Evolutionary conservation across 2,888 invertebrate species (phyloP).

Genomic region (Dryobotodes eremita): DNA sequence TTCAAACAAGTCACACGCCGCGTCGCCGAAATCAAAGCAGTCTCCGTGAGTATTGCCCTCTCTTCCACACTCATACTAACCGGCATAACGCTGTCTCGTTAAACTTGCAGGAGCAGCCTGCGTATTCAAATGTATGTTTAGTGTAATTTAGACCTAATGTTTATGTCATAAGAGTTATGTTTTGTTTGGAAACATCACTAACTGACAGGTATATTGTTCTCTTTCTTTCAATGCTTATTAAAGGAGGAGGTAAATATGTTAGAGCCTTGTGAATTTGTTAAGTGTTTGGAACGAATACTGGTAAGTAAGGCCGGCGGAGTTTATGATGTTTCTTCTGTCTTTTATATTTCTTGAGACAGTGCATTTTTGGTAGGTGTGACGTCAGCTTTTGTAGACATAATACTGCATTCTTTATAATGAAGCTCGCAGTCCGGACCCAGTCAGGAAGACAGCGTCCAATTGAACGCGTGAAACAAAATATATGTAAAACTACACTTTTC

Average conservation of each 20-base stretch:
- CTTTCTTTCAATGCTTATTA: conserved; percentile 86
- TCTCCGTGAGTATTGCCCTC: conserved; percentile 92
- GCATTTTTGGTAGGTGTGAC: conserved; percentile 54
- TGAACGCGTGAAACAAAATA: background rate
- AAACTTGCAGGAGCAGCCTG: conserved; percentile 76
- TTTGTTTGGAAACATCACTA: conserved; percentile 86
- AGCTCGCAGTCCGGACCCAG: background rate
- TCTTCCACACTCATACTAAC: conserved; percentile 62
- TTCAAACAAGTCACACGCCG: conserved; percentile 97
- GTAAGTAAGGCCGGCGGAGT: conserved; percentile 83
- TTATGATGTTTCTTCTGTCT: conserved; percentile 85
- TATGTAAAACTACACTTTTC: background rate
- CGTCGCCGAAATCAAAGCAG: conserved; percentile 97
- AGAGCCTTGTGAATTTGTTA: conserved; percentile 81
- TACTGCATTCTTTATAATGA: background rate
- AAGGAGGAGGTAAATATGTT: conserved; percentile 90
- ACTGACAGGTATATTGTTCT: conserved; percentile 88
- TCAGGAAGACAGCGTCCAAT: background rate
- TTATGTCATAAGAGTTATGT: conserved; percentile 60
- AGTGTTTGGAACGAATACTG: conserved; percentile 80
- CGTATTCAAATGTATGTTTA: conserved; percentile 78
- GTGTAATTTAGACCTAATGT: conserved; percentile 52
- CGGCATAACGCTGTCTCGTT: conserved; percentile 65
- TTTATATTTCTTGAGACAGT: conserved; percentile 59
- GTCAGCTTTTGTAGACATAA: conserved; percentile 8